Conservation (phyloP, 53 echinoderm and acorn worm genomes). For the Temnopleurus reevesii region DNA sequence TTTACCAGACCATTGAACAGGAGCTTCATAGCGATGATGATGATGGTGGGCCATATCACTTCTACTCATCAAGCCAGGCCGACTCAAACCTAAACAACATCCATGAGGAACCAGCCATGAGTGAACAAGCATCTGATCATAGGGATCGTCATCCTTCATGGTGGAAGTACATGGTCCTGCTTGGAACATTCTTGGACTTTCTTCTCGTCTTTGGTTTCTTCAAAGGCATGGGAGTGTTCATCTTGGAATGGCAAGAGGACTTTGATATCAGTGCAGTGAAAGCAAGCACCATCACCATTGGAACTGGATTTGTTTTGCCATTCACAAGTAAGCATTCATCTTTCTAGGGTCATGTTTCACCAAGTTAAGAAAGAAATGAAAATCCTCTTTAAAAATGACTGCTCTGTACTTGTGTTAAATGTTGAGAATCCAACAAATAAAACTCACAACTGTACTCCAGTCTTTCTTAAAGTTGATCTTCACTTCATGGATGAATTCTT, state of each 20-base stretch:
- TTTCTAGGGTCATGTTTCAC: no score
- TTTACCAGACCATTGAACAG: neutral
- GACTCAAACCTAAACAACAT: neutral
- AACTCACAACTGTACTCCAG: no score
- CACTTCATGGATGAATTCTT: no score
- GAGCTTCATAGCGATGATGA: neutral
- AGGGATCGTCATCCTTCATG: neutral
- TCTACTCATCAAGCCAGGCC: neutral
- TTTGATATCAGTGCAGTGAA: neutral
- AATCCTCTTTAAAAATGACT: no score
- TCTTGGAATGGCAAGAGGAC: constrained; percentile 36
- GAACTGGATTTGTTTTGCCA: constrained; percentile 9
- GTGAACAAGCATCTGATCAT: neutral
- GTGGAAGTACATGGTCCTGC: constrained; percentile 38
- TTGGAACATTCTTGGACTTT: constrained; percentile 8
- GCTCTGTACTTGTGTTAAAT: no score
- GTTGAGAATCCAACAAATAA: no score
- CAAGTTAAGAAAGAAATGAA: no score
- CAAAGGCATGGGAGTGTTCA: constrained; percentile 44
- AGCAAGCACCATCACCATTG: neutral
- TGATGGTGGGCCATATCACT: neutral
- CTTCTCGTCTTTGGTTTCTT: constrained; percentile 22
- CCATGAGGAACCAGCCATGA: neutral
- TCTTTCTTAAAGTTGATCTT: no score
- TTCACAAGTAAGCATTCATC: constrained; percentile 6